A percentile compares a stretch with the other conserved stretches of the same genome.
These are phyloP conservation scores for Tiphia femorata DNA, from an alignment of 2,888 invertebrate species.

Conservation along the genomic window DNA sequence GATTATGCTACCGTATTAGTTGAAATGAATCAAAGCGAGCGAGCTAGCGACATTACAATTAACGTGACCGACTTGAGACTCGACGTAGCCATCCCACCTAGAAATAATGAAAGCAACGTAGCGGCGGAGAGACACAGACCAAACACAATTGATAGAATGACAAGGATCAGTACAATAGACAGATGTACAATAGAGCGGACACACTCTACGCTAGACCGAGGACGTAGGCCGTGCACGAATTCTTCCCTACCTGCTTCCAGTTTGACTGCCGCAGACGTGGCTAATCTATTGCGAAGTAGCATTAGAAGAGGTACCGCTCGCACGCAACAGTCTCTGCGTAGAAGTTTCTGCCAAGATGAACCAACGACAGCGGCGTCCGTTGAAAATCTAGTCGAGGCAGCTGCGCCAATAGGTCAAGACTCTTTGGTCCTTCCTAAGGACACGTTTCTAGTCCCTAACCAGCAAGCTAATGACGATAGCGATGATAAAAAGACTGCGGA, in stretches of 20 bases:
- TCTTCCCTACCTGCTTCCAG: constrained; percentile 59
- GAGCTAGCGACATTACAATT: constrained; percentile 40
- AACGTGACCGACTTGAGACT: constrained; percentile 44
- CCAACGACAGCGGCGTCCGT: constrained; percentile 55
- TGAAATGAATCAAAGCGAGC: constrained; percentile 71
- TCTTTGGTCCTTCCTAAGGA: constrained; percentile 55
- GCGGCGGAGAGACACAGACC: constrained; percentile 44
- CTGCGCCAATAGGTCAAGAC: constrained; percentile 65
- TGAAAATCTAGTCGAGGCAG: constrained; percentile 65
- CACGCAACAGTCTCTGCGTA: constrained; percentile 58
- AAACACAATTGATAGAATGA: constrained; percentile 56
- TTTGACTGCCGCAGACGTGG: constrained; percentile 73
- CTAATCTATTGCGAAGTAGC: constrained; percentile 73
- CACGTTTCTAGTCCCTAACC: constrained; percentile 56
- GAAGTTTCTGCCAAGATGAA: constrained; percentile 50
- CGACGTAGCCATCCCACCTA: constrained; percentile 29
- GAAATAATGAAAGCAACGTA: neutral
- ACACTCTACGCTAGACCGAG: constrained; percentile 56
- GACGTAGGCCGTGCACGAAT: constrained; percentile 29
- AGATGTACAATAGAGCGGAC: constrained; percentile 46
- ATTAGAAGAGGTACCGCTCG: constrained; percentile 70
- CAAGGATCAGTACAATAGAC: constrained; percentile 50
- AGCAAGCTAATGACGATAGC: constrained; percentile 41
- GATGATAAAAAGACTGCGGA: constrained; percentile 64
- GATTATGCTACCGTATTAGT: constrained; percentile 76